A percentile compares a stretch with the other conserved stretches of the same genome.
Conservation (phyloP, 1,140 invertebrate species). For the Frieseomelitta varia region DNA sequence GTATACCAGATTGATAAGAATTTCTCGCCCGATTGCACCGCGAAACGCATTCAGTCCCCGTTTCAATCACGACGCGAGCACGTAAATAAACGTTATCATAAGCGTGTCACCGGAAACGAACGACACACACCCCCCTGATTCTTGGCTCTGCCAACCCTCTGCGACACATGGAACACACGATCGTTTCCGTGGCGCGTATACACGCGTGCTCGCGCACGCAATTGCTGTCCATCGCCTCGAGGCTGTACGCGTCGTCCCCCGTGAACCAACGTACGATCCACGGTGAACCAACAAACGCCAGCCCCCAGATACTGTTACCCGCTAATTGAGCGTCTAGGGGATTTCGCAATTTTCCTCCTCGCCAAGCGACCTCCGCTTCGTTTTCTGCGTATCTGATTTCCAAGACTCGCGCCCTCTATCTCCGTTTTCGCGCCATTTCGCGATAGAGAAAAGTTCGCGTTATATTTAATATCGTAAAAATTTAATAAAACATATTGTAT, state of each 20-base stretch:
- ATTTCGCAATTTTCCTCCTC: constrained; percentile 58
- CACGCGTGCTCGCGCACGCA: constrained; percentile 25
- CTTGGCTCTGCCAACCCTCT: constrained; percentile 1
- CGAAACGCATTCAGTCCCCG: too few relatives aligned
- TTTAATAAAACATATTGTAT: too few relatives aligned
- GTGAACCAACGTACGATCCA: neutral
- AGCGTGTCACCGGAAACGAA: neutral
- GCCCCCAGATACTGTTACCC: constrained; percentile 58
- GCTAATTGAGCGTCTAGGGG: constrained; percentile 64
- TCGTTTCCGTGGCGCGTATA: constrained; percentile 13
- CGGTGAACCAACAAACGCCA: neutral
- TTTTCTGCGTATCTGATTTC: constrained; percentile 5
- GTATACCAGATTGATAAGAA: neutral
- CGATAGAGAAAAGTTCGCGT: too few relatives aligned
- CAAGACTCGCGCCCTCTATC: neutral
- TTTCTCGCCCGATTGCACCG: neutral
- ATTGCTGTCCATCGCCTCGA: constrained; percentile 28
- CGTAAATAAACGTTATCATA: constrained; percentile 29
- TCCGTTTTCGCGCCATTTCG: neutral
- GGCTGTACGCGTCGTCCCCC: neutral
- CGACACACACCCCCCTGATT: neutral
- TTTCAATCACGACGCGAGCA: neutral
- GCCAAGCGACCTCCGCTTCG: neutral
- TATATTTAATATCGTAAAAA: too few relatives aligned
- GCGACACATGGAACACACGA: neutral